Evolutionary conservation across 2,113 vertebrate genomes (phyloP), one percentile per base, ranked within the genome.

Genomic region (Ameiurus melas): DNA sequence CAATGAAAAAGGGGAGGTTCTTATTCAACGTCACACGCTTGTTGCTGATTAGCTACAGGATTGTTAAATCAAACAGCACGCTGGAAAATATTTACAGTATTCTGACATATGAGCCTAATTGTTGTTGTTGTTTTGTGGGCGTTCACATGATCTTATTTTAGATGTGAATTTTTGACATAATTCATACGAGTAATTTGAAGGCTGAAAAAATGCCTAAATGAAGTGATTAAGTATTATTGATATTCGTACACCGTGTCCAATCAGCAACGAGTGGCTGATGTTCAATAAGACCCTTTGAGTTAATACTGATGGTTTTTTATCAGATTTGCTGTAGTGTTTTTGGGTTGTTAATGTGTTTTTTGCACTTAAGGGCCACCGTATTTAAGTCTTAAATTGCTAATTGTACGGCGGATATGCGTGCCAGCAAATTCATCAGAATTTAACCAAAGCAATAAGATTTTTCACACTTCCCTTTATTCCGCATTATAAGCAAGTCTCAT

Each of bases 401-500:
- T 19, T 0, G 0, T 19, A 19, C 8, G 6, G 30, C 17, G 10
- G 64, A 66, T 66, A 5, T 71, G 68, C 68, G 36, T 71, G 68
- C 30, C 16, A 8, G 30, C 30, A 71, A 71, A 71, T 71, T 1
- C 2, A 75, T 25, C 9, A 12, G 20, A 53, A 53, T 78, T n/a
- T 5, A 51, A 16, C 12, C 43, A 13, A 53, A 53, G 25, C 22
- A 6, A 51, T 53, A 7, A 17, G 13, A 78, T 8, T 12, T n/a
- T 53, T 27, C 39, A 5, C 20, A 25, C 39, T 77, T 9, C 17
- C 4, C 20, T 77, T 77, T 25, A 57, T 53, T 5, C 19, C 43
- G 5, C 43, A 47, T 47, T 47, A 47, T 47, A 0, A 47, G 4
- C 71, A 73, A 86, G 85, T 83, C 73, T 51, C 85, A 89, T 58